These are phyloP conservation scores for Bombus breviceps DNA, from an alignment of 1,140 invertebrate genomes.

Conservation along the genomic window DNA sequence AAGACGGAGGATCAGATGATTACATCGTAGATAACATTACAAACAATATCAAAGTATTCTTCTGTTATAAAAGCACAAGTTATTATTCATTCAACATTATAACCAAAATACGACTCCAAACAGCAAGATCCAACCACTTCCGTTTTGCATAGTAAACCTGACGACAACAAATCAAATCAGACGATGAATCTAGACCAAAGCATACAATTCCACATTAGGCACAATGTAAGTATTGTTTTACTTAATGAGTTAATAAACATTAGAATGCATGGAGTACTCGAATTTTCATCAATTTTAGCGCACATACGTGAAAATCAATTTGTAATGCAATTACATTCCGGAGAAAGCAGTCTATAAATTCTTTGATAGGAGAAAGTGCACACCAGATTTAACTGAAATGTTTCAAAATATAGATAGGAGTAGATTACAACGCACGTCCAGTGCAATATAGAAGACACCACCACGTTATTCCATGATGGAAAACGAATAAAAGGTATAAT, in stretches of 20 bases:
- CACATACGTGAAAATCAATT: constrained; percentile 71
- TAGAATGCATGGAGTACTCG: constrained; percentile 19
- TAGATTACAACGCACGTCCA: constrained; percentile 87
- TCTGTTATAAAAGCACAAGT: no score
- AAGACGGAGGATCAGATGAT: constrained; percentile 57
- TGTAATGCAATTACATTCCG: constrained; percentile 72
- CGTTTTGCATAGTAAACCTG: constrained; percentile 57
- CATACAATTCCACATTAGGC: constrained; percentile 83
- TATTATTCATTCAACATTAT: constrained; percentile 43
- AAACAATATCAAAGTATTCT: not conserved
- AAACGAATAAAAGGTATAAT: constrained; percentile 23
- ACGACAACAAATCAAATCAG: constrained; percentile 84
- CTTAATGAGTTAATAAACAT: not conserved
- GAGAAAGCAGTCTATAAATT: constrained; percentile 79
- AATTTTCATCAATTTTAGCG: constrained; percentile 72
- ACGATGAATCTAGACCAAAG: constrained; percentile 83
- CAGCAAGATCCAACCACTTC: constrained; percentile 68
- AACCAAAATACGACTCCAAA: constrained; percentile 63
- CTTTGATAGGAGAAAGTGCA: no score
- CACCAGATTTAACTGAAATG: no score
- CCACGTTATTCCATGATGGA: constrained; percentile 83
- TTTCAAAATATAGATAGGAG: constrained; percentile 67
- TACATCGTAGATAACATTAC: constrained; percentile 59
- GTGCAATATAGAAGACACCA: constrained; percentile 87
- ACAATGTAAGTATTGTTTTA: constrained; percentile 74